phyloP scores from a whole-genome alignment of 2,888 invertebrate genomes.

The Acronicta alni region DNA sequence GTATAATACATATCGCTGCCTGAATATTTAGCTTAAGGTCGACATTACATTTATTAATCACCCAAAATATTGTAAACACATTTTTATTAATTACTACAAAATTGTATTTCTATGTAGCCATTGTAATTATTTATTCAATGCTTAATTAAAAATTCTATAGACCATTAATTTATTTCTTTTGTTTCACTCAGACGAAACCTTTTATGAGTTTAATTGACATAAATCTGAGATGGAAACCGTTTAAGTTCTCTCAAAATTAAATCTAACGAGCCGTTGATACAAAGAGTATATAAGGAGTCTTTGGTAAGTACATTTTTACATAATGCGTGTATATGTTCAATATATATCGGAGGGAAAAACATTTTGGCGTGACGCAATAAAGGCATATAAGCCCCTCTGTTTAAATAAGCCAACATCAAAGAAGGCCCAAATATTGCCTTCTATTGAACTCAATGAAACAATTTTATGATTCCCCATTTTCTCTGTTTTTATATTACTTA shows the following conservation, averaged over 20 bases:
- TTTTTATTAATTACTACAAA: not conserved
- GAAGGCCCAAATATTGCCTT: constrained; percentile 71
- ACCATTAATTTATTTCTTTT: constrained; percentile 34
- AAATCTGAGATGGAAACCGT: constrained; percentile 34
- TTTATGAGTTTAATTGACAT: constrained; percentile 43
- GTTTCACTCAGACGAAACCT: constrained; percentile 38
- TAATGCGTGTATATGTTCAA: constrained; percentile 57
- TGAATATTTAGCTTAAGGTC: not conserved
- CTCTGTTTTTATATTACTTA: constrained; percentile 41
- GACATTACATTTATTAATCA: not conserved
- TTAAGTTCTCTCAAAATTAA: constrained; percentile 29
- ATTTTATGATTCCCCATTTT: constrained; percentile 62
- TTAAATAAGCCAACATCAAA: constrained; percentile 84
- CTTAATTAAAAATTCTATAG: constrained; percentile 24
- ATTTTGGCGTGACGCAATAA: constrained; percentile 76
- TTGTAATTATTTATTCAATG: constrained; percentile 18
- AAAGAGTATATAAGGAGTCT: constrained; percentile 26
- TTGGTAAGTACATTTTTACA: constrained; percentile 35
- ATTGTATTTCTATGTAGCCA: not conserved
- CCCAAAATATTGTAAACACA: not conserved
- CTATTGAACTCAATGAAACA: constrained; percentile 72
- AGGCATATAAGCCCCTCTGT: constrained; percentile 75
- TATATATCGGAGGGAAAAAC: constrained; percentile 62
- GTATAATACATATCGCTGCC: no score
- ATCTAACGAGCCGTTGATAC: constrained; percentile 32